phyloP scores from a whole-genome alignment of 2,113 vertebrate species.

The Ammodramus savannarum region DNA sequence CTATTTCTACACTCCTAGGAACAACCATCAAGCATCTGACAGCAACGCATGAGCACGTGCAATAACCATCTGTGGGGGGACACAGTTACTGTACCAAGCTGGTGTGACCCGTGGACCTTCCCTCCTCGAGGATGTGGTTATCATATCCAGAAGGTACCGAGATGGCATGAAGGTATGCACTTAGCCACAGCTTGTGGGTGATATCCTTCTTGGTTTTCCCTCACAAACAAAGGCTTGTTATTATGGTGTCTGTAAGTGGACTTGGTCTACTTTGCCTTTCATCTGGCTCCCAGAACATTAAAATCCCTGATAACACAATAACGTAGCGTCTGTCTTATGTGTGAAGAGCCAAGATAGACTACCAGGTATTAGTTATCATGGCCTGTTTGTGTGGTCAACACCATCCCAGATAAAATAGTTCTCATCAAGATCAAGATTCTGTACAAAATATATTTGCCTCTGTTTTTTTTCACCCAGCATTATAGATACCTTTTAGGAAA shows the following conservation, averaged over 20 bases:
- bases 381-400: background rate
- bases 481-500: background rate
- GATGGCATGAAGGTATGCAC: background rate
- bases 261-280: background rate
- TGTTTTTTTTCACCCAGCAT: background rate
- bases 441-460: background rate
- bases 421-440: background rate
- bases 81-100: background rate
- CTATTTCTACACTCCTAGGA: slow-evolving; percentile 55
- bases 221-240: background rate
- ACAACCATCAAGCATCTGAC: background rate
- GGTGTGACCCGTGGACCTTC: background rate
- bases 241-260: background rate
- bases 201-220: background rate
- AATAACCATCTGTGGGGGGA: background rate
- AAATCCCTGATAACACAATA: background rate
- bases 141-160: rapidly evolving
- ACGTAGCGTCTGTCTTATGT: background rate
- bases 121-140: background rate
- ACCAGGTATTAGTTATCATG: background rate
- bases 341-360: background rate
- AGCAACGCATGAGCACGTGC: background rate
- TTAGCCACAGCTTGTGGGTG: background rate
- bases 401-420: background rate
- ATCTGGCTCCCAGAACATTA: background rate